phyloP scores from a whole-genome alignment of 2,113 vertebrate species.

The Morone saxatilis region DNA sequence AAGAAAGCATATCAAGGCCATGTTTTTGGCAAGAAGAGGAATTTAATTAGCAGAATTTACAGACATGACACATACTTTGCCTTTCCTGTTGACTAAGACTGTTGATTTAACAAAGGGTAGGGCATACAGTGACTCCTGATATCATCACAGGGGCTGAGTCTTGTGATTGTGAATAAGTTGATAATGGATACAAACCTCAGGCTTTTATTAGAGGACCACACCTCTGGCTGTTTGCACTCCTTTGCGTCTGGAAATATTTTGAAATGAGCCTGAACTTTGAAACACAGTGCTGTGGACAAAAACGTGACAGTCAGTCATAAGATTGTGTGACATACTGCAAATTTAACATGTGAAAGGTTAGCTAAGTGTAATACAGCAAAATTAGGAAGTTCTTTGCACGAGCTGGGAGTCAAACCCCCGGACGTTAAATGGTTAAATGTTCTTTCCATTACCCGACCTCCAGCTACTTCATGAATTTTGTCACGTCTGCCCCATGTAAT shows the following conservation, averaged over 20 bases:
- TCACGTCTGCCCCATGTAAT: neutral
- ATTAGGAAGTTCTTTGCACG: neutral
- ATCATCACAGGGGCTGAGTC: conserved; percentile 19
- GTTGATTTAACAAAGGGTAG: conserved; percentile 29
- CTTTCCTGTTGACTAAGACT: conserved; percentile 55
- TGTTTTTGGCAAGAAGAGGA: neutral
- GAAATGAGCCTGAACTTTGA: conserved; percentile 10
- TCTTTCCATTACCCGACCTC: neutral
- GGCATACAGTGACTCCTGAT: conserved; percentile 28
- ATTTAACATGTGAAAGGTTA: neutral
- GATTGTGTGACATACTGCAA: neutral
- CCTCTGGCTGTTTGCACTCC: conserved; percentile 26
- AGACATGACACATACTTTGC: conserved; percentile 3
- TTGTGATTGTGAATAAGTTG: conserved; percentile 11
- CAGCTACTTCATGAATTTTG: conserved; percentile 21
- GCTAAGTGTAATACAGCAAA: neutral
- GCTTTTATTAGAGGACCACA: conserved; percentile 34
- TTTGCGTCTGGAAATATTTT: neutral
- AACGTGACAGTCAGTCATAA: neutral
- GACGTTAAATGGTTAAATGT: neutral
- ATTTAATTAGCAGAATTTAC: neutral
- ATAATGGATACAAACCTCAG: conserved; percentile 18
- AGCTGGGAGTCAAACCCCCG: neutral
- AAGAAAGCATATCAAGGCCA: neutral
- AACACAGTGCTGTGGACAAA: neutral